Percentiles rank a stretch among this genome's conserved stretches.
phyloP scores from a whole-genome alignment of 2,888 invertebrate species.

The Tanytarsus gracilentus region DNA sequence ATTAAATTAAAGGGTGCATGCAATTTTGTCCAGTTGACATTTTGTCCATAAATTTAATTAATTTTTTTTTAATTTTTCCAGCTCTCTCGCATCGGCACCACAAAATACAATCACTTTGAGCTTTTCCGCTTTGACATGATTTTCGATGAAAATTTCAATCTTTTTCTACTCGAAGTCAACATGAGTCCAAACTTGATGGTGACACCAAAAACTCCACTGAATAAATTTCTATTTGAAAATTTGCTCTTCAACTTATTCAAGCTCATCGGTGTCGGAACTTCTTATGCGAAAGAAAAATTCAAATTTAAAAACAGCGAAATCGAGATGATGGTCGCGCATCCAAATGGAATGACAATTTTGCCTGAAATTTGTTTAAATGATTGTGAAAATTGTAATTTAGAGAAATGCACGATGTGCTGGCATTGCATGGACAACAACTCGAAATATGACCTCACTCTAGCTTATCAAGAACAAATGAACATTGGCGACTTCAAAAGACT shows the following conservation, averaged over 20 bases:
- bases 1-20: no score
- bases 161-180: constrained; percentile 82
- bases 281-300: no score
- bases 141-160: constrained; percentile 69
- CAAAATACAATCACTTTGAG: constrained; percentile 61
- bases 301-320: no score
- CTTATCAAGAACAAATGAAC: constrained; percentile 1
- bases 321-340: no score
- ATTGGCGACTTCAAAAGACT: not conserved
- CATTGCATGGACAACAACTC: not conserved
- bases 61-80: not conserved
- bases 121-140: constrained; percentile 84
- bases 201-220: constrained; percentile 58
- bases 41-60: no score
- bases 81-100: not conserved
- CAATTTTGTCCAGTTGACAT: no score
- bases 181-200: constrained; percentile 94
- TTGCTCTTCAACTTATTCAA: no score
- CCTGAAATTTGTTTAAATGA: not conserved
- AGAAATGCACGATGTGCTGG: not conserved
- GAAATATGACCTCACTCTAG: not conserved
- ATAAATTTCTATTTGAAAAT: no score
- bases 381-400: not conserved
- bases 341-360: no score
- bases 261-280: no score